phyloP scores from a whole-genome alignment of 1,140 invertebrate genomes.

The Micrasema minimum region DNA sequence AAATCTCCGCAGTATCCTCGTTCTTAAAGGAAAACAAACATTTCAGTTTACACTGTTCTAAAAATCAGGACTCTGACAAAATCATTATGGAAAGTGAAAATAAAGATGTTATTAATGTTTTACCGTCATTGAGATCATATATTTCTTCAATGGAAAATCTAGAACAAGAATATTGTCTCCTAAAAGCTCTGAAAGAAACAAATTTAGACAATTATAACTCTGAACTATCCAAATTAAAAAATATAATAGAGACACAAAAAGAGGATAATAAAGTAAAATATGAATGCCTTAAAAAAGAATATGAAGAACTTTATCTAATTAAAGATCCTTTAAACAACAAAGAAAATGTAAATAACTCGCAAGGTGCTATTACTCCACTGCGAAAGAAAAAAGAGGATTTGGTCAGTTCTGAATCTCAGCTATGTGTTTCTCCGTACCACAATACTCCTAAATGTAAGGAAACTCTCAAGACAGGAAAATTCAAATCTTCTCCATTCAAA shows the following conservation, averaged over 20 bases:
- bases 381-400: constrained; percentile 10
- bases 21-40: neutral
- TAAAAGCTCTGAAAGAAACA: no score
- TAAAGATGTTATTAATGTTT: neutral
- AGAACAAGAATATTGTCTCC: neutral
- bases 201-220: neutral
- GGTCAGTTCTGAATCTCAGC: neutral
- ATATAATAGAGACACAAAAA: constrained; percentile 6
- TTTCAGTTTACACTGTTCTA: neutral
- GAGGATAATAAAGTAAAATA: neutral
- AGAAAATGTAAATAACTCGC: constrained; percentile 23
- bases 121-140: neutral
- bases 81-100: constrained; percentile 14
- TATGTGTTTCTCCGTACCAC: neutral
- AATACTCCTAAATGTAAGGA: neutral
- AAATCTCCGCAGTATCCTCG: neutral
- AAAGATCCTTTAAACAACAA: constrained; percentile 3
- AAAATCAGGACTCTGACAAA: neutral
- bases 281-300: neutral
- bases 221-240: neutral
- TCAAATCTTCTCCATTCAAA: neutral
- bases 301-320: neutral
- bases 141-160: neutral
- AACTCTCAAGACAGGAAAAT: neutral
- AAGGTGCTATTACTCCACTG: neutral